These are phyloP conservation scores for Oncorhynchus mykiss DNA, from an alignment of 2,113 vertebrate species.

Conservation along the genomic window DNA sequence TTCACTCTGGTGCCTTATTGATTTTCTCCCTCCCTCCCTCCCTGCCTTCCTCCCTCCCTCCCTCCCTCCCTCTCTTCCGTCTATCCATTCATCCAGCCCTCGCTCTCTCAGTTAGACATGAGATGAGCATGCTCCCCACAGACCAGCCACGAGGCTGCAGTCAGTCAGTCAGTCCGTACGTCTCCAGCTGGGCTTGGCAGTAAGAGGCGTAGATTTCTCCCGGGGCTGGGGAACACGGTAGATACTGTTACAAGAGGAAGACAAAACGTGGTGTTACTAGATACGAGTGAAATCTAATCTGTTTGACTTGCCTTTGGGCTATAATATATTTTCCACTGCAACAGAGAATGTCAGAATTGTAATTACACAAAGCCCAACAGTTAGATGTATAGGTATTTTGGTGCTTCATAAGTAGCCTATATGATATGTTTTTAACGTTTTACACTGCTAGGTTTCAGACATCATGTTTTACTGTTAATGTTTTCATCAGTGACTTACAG, in stretches of 20 bases:
- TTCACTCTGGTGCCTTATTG: slow-evolving; percentile 63
- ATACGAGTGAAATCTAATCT: slow-evolving; percentile 79
- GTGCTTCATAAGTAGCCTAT: slow-evolving; percentile 20
- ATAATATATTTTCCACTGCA: slow-evolving; percentile 57
- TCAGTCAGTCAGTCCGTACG: slow-evolving; percentile 38
- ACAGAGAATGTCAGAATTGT: slow-evolving; percentile 60
- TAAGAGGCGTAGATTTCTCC: slow-evolving; percentile 50
- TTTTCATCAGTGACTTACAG: too few species aligned
- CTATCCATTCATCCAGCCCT: slow-evolving; percentile 36
- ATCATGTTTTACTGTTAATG: too few species aligned
- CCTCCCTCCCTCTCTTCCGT: slow-evolving; percentile 13
- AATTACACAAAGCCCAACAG: slow-evolving; percentile 53
- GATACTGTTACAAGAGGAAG: slow-evolving; percentile 74
- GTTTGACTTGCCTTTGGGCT: slow-evolving; percentile 71
- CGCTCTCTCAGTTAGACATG: slow-evolving; percentile 33
- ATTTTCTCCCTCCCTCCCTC: slow-evolving; percentile 45
- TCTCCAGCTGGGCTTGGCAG: slow-evolving; percentile 54
- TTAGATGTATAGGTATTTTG: slow-evolving; percentile 59
- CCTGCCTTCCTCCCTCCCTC: slow-evolving; percentile 12
- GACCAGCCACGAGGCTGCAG: slow-evolving; percentile 50
- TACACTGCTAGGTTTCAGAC: too few species aligned
- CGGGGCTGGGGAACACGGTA: slow-evolving; percentile 55
- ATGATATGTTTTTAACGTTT: too few species aligned
- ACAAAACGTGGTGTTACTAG: slow-evolving; percentile 70
- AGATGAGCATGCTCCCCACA: slow-evolving; percentile 57